A percentile compares a stretch with the other conserved stretches of the same genome.
Evolutionary conservation across 2,888 invertebrate species (phyloP).

Genomic region (Caenorhabditis angaria): DNA sequence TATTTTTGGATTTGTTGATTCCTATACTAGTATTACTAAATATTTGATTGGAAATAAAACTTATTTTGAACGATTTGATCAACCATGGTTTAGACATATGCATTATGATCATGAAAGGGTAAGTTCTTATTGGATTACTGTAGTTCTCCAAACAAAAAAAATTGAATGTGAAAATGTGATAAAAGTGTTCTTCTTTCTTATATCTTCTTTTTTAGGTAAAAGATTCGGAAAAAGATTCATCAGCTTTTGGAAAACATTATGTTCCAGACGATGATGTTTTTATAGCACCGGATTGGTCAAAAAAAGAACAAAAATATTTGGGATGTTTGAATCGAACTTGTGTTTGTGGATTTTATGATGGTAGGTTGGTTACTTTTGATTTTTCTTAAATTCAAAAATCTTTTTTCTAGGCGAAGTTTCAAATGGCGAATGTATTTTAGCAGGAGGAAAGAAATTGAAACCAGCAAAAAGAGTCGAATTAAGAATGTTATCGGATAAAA

Average conservation of each 20-base stretch:
- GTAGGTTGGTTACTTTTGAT: slow-evolving; percentile 10
- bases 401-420: slow-evolving; percentile 23
- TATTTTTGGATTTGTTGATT: neutral
- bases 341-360: slow-evolving; percentile 57
- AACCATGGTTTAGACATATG: slow-evolving; percentile 57
- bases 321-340: slow-evolving; percentile 60
- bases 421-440: slow-evolving; percentile 38
- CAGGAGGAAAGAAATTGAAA: slow-evolving; percentile 49
- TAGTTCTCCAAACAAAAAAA: neutral
- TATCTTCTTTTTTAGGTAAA: slow-evolving; percentile 29
- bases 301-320: slow-evolving; percentile 46
- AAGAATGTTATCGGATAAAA: slow-evolving; percentile 47
- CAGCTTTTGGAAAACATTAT: slow-evolving; percentile 55
- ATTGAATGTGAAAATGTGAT: neutral
- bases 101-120: slow-evolving; percentile 51
- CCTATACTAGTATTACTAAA: slow-evolving; percentile 20
- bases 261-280: slow-evolving; percentile 56
- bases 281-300: slow-evolving; percentile 43
- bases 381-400: neutral
- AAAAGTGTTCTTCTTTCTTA: neutral
- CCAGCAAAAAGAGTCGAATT: slow-evolving; percentile 55
- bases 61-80: slow-evolving; percentile 51
- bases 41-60: slow-evolving; percentile 44
- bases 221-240: slow-evolving; percentile 40
- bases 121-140: neutral